Evolutionary conservation across 1,140 invertebrate species (phyloP).

Genomic region (Heterodera carotae): DNA sequence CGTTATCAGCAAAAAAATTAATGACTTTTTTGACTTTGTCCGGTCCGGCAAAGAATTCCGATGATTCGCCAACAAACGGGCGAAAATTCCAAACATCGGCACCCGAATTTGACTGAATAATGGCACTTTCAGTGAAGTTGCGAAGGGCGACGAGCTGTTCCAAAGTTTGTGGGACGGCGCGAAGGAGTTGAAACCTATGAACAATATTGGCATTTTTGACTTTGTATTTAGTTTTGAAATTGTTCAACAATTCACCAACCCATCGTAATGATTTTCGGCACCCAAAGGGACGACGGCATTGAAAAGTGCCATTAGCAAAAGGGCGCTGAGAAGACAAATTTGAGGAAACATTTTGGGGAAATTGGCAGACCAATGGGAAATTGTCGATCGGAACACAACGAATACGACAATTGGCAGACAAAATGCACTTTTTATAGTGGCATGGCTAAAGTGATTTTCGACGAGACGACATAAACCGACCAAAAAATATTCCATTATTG

Average conservation of each 20-base stretch:
- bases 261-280: background rate
- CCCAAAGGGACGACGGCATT: background rate
- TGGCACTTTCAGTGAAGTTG: conserved; percentile 13
- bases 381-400: background rate
- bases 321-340: background rate
- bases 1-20: conserved; percentile 11
- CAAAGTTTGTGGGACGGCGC: background rate
- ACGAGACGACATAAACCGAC: background rate
- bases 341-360: background rate
- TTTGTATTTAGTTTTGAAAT: too few relatives aligned
- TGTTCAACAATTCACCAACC: background rate
- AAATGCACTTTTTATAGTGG: background rate
- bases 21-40: background rate
- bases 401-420: background rate
- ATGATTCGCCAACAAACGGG: conserved; percentile 10
- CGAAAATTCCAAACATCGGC: conserved; percentile 20
- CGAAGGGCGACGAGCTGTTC: conserved; percentile 15
- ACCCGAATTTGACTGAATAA: background rate
- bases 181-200: conserved; percentile 20
- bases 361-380: background rate
- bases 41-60: conserved; percentile 21
- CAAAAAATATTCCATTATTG: background rate
- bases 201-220: too few relatives aligned
- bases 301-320: background rate
- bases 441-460: background rate